phyloP scores from a whole-genome alignment of 2,797 vertebrate genomes.

The Acrocephalus scirpaceus region DNA sequence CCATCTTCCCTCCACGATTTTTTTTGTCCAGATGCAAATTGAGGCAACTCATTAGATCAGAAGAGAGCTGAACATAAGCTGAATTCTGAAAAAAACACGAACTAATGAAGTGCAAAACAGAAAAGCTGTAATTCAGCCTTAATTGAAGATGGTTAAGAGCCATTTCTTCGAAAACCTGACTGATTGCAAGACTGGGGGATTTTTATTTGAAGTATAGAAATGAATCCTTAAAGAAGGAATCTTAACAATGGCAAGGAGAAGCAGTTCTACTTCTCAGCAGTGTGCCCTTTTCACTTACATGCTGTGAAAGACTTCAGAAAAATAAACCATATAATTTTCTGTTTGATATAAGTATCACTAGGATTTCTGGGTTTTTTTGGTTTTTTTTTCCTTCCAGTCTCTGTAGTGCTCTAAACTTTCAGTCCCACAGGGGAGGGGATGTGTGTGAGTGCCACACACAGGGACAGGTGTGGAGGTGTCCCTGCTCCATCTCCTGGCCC shows the following conservation, averaged over 20 bases:
- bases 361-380: not conserved
- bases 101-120: not conserved
- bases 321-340: not conserved
- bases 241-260: not conserved
- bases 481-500: not conserved
- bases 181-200: not conserved
- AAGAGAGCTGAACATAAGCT: not conserved
- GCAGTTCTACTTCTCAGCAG: not conserved
- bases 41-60: not conserved
- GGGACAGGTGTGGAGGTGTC: not conserved
- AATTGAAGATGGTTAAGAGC: not conserved
- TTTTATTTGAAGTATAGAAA: not conserved
- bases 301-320: not conserved
- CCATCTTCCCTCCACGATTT: not conserved
- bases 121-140: not conserved
- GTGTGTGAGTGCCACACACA: not conserved
- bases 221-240: not conserved
- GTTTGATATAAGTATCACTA: not conserved
- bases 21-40: constrained; percentile 2
- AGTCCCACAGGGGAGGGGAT: not conserved
- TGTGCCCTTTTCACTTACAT: not conserved
- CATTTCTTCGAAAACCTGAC: not conserved
- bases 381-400: too few species aligned
- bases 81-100: not conserved
- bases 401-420: not conserved